Conservation (phyloP, 2,113 vertebrate species). For the Cercopithecus mona region DNA sequence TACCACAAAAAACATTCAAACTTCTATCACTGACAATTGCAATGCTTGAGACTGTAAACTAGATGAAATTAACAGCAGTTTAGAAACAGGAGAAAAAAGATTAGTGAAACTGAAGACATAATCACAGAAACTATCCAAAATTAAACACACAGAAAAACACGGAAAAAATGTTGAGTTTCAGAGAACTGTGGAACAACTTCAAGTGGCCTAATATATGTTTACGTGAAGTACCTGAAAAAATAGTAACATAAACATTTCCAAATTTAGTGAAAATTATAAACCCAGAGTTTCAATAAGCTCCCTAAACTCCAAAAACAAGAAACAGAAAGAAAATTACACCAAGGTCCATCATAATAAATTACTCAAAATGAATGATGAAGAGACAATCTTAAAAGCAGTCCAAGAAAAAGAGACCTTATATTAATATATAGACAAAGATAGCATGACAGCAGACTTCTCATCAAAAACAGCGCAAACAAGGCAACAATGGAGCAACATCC, state of each 20-base stretch:
- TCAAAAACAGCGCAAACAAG: neutral
- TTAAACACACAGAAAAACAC: neutral
- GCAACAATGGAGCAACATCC: neutral
- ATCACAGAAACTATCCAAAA: neutral
- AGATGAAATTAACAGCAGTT: neutral
- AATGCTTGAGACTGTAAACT: neutral
- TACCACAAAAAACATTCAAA: neutral
- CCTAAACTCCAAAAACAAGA: neutral
- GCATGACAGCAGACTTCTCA: neutral
- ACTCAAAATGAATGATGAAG: neutral
- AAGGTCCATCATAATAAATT: neutral
- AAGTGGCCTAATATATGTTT: neutral
- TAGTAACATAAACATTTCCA: neutral
- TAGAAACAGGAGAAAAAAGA: neutral
- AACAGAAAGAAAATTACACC: neutral
- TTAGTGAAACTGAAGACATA: neutral
- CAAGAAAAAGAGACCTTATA: neutral
- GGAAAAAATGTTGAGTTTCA: slow-evolving; percentile 5
- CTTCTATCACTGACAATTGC: neutral
- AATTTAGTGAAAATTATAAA: neutral
- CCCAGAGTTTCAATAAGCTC: neutral
- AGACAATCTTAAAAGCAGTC: neutral
- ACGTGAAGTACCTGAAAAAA: neutral
- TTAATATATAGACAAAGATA: neutral
- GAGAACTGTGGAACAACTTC: neutral